Base-by-base conservation (phyloP, 2,113 vertebrate species). In the Chionis minor region DNA sequence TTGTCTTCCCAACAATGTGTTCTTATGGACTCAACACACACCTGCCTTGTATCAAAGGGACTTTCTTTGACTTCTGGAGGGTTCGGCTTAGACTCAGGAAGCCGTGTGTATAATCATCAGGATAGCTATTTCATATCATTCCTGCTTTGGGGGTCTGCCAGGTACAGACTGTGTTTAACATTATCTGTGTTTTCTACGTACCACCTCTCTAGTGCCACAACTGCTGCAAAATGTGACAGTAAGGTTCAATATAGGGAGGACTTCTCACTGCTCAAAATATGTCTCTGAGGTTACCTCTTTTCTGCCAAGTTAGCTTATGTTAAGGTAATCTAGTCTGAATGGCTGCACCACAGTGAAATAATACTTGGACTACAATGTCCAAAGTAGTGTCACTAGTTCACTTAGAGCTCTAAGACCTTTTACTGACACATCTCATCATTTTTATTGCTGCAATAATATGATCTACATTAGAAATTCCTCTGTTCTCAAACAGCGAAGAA, bases 121-220 rank as follows among this genome's bases (percentile, higher is more conserved):
- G 12, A 9, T 1, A 54, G 33, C 5, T 58, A 40, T 56, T 91
- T 79, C 10, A 1, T 12, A 5, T 38, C 5, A 12, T 28, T 96
- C 12, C 4, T 40, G 10, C 19, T 52, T 30, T 72, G 7, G 15
- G 21, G 8, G 28, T 88, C 35, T 58, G 28, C 28, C 44, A 81
- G 19, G 14, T 45, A 42, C 45, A 62, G 22, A 11, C 22, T 45
- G 66, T 27, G 11, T 59, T 86, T 74, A 54, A 62, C 52, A 8
- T 3, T 3, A 22, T 2, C 27, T 23, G 3, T n/a, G 4, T 73
- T 73, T 81, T 38, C 18, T 20, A 4, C 1, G 0, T 23, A 14
- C 9, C 27, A 40, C 18, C 9, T 23, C 23, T 49, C 30, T 6
- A 32, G 42, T 28, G 24, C 61, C 42, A 63, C 26, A 27, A 40